Evolutionary conservation across 1,140 invertebrate species (phyloP).

Genomic region (Phenacoccus solenopsis): DNA sequence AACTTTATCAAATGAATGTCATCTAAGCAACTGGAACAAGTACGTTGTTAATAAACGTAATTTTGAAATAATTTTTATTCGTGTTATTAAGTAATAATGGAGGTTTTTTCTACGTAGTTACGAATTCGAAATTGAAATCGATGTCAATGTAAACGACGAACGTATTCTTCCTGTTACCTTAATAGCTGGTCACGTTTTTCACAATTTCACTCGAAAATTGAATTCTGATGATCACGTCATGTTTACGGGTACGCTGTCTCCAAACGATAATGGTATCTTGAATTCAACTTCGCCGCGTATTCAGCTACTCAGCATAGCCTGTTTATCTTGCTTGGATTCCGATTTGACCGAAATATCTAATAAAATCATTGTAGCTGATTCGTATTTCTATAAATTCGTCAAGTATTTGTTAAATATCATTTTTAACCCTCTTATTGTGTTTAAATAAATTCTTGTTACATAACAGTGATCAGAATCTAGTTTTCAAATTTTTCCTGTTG

Average conservation of each 20-base stretch:
- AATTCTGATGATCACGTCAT: background rate
- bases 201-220: slow-evolving; percentile 5
- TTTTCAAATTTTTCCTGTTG: background rate
- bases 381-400: background rate
- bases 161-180: background rate
- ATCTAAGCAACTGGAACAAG: background rate
- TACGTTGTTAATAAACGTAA: background rate
- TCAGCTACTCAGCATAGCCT: background rate
- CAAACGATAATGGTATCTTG: background rate
- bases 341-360: background rate
- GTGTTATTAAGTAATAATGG: background rate
- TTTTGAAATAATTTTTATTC: background rate
- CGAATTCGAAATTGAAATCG: background rate
- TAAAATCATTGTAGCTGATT: background rate
- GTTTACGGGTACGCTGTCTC: background rate
- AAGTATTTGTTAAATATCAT: slow-evolving; percentile 5
- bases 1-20: background rate
- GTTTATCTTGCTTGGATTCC: background rate
- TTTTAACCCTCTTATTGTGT: slow-evolving; percentile 5
- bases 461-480: too few relatives aligned
- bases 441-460: background rate
- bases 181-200: background rate
- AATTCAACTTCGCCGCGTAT: background rate
- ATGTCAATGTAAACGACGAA: background rate
- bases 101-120: slow-evolving; percentile 7